Conservation (phyloP, 2,113 vertebrate species). For the Butorides virescens region DNA sequence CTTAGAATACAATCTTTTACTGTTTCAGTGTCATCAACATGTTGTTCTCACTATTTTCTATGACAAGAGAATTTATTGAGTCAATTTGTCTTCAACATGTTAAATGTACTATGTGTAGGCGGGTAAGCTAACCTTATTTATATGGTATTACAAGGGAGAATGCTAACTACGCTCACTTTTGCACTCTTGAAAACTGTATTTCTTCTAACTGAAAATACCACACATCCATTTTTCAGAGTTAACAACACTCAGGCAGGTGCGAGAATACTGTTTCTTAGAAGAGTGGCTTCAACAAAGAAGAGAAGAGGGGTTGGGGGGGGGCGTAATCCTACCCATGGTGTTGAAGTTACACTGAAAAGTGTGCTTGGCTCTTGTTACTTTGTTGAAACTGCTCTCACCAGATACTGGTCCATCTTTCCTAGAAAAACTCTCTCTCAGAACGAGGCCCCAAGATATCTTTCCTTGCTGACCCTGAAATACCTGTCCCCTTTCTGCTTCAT, state of each 20-base stretch:
- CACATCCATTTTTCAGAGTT: background rate
- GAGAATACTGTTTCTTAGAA: background rate
- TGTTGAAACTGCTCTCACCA: background rate
- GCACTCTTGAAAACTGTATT: background rate
- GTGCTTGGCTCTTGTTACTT: background rate
- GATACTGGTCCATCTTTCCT: background rate
- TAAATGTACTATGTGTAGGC: conserved; percentile 6
- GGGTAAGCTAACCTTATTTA: conserved; percentile 21
- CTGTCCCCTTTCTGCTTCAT: background rate
- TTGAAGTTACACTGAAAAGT: background rate
- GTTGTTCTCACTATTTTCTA: conserved; percentile 35
- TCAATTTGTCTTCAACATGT: conserved; percentile 30
- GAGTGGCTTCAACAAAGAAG: background rate
- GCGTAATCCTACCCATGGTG: background rate
- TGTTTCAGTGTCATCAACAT: conserved; percentile 9
- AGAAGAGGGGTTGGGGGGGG: no score
- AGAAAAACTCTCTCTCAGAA: background rate
- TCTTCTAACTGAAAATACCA: background rate
- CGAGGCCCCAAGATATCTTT: background rate
- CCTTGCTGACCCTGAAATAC: background rate
- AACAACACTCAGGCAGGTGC: background rate
- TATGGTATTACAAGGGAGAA: background rate
- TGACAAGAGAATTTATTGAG: conserved; percentile 38
- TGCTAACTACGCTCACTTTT: background rate
- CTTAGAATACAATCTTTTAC: conserved; percentile 17